Evolutionary conservation across 1,140 invertebrate species (phyloP), one percentile per base, ranked within the genome.

Genomic region (Octopus sinensis): DNA sequence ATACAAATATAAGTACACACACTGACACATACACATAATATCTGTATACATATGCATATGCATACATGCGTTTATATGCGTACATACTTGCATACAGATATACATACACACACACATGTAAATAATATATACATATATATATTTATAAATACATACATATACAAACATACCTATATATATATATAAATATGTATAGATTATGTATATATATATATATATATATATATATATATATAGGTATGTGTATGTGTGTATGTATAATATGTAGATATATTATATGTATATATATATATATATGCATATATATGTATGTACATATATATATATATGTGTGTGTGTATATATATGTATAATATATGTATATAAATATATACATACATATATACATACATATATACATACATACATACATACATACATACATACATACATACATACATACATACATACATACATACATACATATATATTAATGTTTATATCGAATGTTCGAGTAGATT

Each of bases 181-280:
- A 71, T 75, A n/a, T 80, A 79, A 3, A 75, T 75, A 17, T 80
- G 30, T 52, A 75, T 82, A 53, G n/a, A n/a, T n/a, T n/a, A n/a
- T n/a, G n/a, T n/a, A n/a, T n/a, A n/a, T n/a, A 71, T 75, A 71
- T 82, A 68, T 23, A 68, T 79, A 79, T 79, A 68, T 79, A 79
- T 79, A 79, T 62, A 52, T 79, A 68, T 79, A 5, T 1, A 78
- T 81, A 81, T 52, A 78, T n/a, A n/a, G n/a, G n/a, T n/a, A n/a
- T n/a, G n/a, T n/a, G n/a, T n/a, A n/a, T n/a, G n/a, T n/a, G n/a
- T n/a, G n/a, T n/a, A n/a, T n/a, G n/a, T n/a, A n/a, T n/a, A n/a
- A n/a, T n/a, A n/a, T n/a, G n/a, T n/a, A n/a, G n/a, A n/a, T n/a
- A n/a, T n/a, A n/a, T n/a, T n/a, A n/a, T n/a, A n/a, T n/a, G n/a